phyloP scores from a whole-genome alignment of 2,113 vertebrate species.

The Brachyistius frenatus region DNA sequence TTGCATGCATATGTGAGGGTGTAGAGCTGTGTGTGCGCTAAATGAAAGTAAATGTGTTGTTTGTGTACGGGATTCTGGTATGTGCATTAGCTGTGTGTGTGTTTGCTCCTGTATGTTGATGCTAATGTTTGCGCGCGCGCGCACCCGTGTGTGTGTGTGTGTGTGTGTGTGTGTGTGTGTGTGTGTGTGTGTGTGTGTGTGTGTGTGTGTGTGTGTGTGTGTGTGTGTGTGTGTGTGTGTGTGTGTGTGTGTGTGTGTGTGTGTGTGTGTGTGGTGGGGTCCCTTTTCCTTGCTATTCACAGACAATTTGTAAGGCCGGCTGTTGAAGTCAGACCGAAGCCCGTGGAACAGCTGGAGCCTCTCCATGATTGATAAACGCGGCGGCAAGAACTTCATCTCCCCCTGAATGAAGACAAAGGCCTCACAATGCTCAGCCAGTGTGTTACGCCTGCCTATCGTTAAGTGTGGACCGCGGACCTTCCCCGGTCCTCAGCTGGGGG shows the following conservation, averaged over 20 bases:
- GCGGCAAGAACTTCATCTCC: conserved; percentile 97
- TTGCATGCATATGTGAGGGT: conserved; percentile 21
- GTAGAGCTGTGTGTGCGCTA: conserved; percentile 18
- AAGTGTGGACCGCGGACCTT: conserved; percentile 94
- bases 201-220: no score
- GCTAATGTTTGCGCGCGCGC: neutral
- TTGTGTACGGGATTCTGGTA: conserved; percentile 16
- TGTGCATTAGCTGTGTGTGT: conserved; percentile 3
- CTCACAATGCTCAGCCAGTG: conserved; percentile 93
- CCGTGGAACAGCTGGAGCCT: conserved; percentile 99
- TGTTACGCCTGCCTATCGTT: conserved; percentile 96
- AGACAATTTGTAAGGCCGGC: conserved; percentile 99
- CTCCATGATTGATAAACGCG: conserved; percentile 99
- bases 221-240: neutral
- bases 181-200: conserved; percentile 34
- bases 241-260: conserved; percentile 41
- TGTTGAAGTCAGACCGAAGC: conserved; percentile 96
- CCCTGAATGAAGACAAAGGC: conserved; percentile 99
- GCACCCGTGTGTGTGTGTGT: neutral
- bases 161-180: conserved; percentile 40
- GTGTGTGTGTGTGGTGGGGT: conserved; percentile 56
- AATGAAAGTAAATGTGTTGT: conserved; percentile 33
- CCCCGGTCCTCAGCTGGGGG: conserved; percentile 95
- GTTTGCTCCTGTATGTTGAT: conserved; percentile 33
- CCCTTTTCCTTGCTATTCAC: conserved; percentile 93